Base-by-base conservation (phyloP, 2,888 invertebrate species). In the Diarsia brunnea region DNA sequence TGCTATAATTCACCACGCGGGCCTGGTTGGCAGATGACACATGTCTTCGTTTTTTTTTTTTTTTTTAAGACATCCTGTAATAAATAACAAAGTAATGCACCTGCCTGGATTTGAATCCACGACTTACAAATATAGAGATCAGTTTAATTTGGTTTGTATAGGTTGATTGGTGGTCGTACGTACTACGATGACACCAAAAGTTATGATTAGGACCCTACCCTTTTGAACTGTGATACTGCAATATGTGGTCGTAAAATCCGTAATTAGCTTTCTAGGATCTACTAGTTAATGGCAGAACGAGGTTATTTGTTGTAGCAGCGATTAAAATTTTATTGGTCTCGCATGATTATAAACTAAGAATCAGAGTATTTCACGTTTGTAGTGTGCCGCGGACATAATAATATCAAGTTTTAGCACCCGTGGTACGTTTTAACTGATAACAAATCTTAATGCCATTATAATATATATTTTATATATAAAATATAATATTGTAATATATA, bases 251-350 rank as follows among this genome's bases (percentile, higher is more conserved):
- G 55, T 79, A 68, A 81, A 79, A 81, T 53, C 47, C 14, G 31
- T 69, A 81, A 79, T 79, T 65, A 65, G 65, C 64, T 79, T 76
- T 81, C 75, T 75, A 66, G n/a, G n/a, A 68, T 63, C 24, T 47
- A 38, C 24, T 27, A 58, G 31, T 60, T 65, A 60, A 75, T 21
- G 4, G 45, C 16, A 27, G n/a, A 61, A 45, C 21, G 45, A 43
- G 53, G 31, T n/a, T 65, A 38, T 58, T 14, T 14, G 73, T 72
- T 60, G 21, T 47, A 49, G 38, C 43, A 49, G 38, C 49, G 27
- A 55, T 78, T 80, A 47, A 67, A 53, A 43, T 58, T 79, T 77
- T 64, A 79, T 78, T 43, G 65, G 55, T 45, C 38, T 38, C 2
- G 19, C 19, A 19, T 61, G 12, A 47, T 51, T n/a, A 27, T 55